Percentiles rank a stretch among this genome's conserved stretches.
Evolutionary conservation across 2,888 invertebrate genomes (phyloP).

Genomic region (Cerastis leucographa): DNA sequence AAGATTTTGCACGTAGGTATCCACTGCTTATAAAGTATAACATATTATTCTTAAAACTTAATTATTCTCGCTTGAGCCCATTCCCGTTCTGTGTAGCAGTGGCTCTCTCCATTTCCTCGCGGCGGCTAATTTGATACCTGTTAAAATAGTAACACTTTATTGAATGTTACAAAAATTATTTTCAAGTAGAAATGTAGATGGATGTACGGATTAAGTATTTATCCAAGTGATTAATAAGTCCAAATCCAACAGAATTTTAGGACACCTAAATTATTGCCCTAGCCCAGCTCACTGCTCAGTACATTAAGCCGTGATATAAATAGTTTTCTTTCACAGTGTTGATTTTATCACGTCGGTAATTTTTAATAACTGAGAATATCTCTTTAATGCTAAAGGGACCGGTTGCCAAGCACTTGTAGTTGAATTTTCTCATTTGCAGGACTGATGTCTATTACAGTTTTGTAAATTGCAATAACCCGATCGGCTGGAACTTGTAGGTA

Average conservation of each 20-base stretch:
- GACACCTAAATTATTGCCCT: slow-evolving; percentile 40
- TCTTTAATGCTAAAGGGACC: background rate
- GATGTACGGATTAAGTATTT: background rate
- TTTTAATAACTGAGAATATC: slow-evolving; percentile 18
- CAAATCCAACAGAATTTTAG: slow-evolving; percentile 17
- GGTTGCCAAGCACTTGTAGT: background rate
- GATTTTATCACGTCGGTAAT: slow-evolving; percentile 26
- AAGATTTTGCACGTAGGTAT: slow-evolving; percentile 20
- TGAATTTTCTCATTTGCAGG: slow-evolving; percentile 5
- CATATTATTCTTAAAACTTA: slow-evolving; percentile 25
- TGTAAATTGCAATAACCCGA: slow-evolving; percentile 54
- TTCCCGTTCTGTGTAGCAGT: slow-evolving; percentile 90
- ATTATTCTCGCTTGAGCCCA: slow-evolving; percentile 91
- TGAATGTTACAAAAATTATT: background rate
- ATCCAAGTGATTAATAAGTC: background rate
- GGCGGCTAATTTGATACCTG: slow-evolving; percentile 91
- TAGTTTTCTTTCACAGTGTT: slow-evolving; percentile 56
- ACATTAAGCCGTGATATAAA: slow-evolving; percentile 57
- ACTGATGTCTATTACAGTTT: slow-evolving; percentile 7
- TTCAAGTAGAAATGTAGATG: background rate
- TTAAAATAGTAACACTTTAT: slow-evolving; percentile 7
- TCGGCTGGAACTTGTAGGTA: slow-evolving; percentile 71
- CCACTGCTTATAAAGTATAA: slow-evolving; percentile 35
- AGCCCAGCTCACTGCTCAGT: slow-evolving; percentile 49
- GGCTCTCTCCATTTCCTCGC: slow-evolving; percentile 87